Conservation (phyloP, 1,140 invertebrate genomes). For the Ectropis grisescens region DNA sequence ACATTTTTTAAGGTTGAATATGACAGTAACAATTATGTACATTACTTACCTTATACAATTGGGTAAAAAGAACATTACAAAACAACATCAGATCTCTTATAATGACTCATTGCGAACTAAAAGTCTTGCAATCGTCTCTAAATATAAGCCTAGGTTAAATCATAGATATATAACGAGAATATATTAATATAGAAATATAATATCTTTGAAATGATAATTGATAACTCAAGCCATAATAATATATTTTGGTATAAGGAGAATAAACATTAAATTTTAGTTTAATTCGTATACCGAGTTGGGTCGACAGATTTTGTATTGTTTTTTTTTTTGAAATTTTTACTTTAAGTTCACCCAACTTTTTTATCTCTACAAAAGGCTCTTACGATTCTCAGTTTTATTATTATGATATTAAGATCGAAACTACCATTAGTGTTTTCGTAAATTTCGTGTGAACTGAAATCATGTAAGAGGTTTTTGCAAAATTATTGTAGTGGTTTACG, state of each 20-base stretch:
- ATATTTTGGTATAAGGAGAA: constrained; percentile 67
- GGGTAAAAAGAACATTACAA: constrained; percentile 19
- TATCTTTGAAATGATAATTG: constrained; percentile 59
- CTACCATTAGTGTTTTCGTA: too few relatives aligned
- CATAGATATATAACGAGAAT: constrained; percentile 45
- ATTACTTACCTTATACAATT: too few relatives aligned
- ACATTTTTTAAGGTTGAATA: too few relatives aligned
- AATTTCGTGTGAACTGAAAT: too few relatives aligned
- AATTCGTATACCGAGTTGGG: constrained; percentile 29
- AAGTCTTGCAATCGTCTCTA: constrained; percentile 62
- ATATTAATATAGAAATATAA: constrained; percentile 44
- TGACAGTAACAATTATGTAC: too few relatives aligned
- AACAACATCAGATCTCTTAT: constrained; percentile 41
- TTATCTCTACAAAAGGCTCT: too few relatives aligned
- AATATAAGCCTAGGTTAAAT: constrained; percentile 57
- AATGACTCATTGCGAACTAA: constrained; percentile 59
- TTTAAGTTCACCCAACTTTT: constrained; percentile 37
- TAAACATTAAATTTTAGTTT: constrained; percentile 52
- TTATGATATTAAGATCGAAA: too few relatives aligned
- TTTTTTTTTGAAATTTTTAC: constrained; percentile 21
- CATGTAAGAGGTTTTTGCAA: too few relatives aligned
- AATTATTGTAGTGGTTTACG: too few relatives aligned
- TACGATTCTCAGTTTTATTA: too few relatives aligned
- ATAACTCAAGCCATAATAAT: constrained; percentile 68
- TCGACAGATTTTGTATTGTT: constrained; percentile 21